Evolutionary conservation across 2,888 invertebrate genomes (phyloP).

Genomic region (Ommatoiulus sabulosus): DNA sequence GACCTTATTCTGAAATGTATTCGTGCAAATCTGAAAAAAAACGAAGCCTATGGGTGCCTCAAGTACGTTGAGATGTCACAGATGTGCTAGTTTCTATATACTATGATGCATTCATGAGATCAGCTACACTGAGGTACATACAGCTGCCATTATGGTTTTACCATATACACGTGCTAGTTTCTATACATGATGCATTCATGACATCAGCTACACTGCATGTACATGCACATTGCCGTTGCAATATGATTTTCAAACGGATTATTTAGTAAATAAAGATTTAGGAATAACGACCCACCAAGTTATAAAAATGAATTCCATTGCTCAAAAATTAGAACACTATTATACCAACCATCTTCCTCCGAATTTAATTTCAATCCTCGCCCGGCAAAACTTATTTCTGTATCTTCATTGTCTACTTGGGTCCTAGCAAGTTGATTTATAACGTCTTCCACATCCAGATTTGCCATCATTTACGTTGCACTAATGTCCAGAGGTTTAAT

Average conservation of each 20-base stretch:
- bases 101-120: too few species aligned
- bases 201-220: too few species aligned
- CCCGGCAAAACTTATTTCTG: slow-evolving; percentile 86
- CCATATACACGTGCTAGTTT: too few species aligned
- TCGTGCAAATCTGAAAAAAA: too few species aligned
- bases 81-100: too few species aligned
- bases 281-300: background rate
- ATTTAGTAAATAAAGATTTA: background rate
- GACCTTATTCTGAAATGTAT: too few species aligned
- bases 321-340: background rate
- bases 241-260: background rate
- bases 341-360: slow-evolving; percentile 79
- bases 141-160: too few species aligned
- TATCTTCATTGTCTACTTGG: slow-evolving; percentile 2
- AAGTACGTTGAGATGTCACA: too few species aligned
- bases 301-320: background rate
- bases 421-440: slow-evolving; percentile 16
- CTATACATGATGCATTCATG: too few species aligned
- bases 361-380: slow-evolving; percentile 82
- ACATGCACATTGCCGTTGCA: too few species aligned
- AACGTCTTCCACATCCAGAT: slow-evolving; percentile 19
- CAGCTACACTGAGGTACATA: too few species aligned
- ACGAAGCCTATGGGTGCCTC: too few species aligned
- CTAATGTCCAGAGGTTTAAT: background rate
- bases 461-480: background rate